Evolutionary conservation across 2,113 vertebrate species (phyloP), one percentile per base, ranked within the genome.

Genomic region (Gasterosteus nipponicus): DNA sequence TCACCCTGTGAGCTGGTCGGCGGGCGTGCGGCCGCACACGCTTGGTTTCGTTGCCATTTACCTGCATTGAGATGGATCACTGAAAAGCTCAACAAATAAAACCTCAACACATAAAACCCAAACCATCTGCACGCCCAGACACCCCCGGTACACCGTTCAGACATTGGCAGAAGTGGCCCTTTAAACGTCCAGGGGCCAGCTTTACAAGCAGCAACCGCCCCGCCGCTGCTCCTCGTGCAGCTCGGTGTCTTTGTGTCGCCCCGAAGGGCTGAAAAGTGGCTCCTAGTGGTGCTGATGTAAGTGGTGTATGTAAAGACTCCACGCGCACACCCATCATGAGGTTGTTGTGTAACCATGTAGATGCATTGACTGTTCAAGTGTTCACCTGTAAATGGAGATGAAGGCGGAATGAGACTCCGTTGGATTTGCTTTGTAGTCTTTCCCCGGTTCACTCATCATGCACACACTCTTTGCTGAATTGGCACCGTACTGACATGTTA

Each of bases 371-470:
- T 81, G 75, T 87, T 75, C 58, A 77, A 69, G 74, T 82, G 59
- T 82, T 82, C 54, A 74, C 64, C 75, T 89, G 85, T 92, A 89
- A 83, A 88, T 90, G 86, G 70, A 31, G 71, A 84, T 80, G 14
- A 59, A 47, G 61, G 65, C 61, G 81, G 69, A 69, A 67, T 65
- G 74, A 83, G 66, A 62, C 70, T 87, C 54, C 33, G 61, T 79
- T 82, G 2, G 19, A 57, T 54, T 89, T 79, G 65, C 68, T 89
- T 76, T 66, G 63, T 83, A 72, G 81, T 71, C 69, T 87, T 86
- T 92, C 92, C 92, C 91, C 87, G 87, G 75, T 90, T 87, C 78
- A 83, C 68, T 85, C 75, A 84, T 84, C 76, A 74, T 72, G 76
- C 84, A 88, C 82, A 77, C 16, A 69, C 68, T 54, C 70, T 83